Conservation (phyloP, 2,113 vertebrate genomes). For the Planiliza haematocheilus region DNA sequence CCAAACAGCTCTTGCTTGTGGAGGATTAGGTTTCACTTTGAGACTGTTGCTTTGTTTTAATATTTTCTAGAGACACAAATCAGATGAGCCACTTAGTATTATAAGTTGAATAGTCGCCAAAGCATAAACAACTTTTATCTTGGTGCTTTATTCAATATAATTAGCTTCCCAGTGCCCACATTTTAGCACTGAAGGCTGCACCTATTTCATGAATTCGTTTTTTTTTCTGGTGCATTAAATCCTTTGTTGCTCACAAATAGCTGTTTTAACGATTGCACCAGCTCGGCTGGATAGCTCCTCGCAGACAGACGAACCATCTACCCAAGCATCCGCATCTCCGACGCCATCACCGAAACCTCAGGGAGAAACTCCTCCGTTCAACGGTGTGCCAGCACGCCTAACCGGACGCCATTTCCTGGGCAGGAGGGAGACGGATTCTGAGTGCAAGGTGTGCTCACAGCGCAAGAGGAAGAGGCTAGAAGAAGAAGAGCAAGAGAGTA, state of each 20-base stretch:
- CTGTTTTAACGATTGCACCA: conserved; percentile 71
- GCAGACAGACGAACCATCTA: conserved; percentile 32
- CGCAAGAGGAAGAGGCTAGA: conserved; percentile 57
- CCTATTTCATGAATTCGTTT: conserved; percentile 6
- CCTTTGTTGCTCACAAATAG: conserved; percentile 60
- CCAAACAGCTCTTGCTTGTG: background rate
- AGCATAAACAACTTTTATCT: background rate
- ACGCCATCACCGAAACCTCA: conserved; percentile 31
- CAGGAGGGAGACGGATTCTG: conserved; percentile 40
- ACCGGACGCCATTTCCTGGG: conserved; percentile 75
- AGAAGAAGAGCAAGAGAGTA: conserved; percentile 30
- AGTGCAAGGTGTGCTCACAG: conserved; percentile 72
- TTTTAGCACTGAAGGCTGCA: no score
- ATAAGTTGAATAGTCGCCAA: background rate
- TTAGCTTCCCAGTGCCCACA: no score
- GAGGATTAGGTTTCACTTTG: background rate
- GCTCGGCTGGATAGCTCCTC: conserved; percentile 61
- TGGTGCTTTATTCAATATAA: no score
- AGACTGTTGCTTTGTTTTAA: background rate
- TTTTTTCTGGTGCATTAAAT: conserved; percentile 21
- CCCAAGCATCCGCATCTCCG: conserved; percentile 52
- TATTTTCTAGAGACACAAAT: background rate
- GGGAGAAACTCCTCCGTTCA: conserved; percentile 23
- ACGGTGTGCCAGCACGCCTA: conserved; percentile 64
- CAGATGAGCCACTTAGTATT: no score